These are phyloP conservation scores for Eueremaeus valkanovi DNA, from an alignment of 2,888 invertebrate genomes.

Conservation along the genomic window DNA sequence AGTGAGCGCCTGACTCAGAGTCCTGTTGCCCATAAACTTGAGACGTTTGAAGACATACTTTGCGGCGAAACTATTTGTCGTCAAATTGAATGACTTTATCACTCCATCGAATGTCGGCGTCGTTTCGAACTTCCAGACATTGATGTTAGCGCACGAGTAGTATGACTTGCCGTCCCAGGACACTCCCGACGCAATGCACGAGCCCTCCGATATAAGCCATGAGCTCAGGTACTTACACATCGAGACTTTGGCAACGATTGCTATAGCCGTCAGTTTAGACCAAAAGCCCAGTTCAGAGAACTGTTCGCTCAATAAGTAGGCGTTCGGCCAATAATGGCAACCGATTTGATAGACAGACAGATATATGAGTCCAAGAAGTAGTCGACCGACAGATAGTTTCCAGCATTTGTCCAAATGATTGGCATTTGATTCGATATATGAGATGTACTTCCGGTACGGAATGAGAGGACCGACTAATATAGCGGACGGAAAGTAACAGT, in stretches of 20 bases:
- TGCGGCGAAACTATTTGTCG: conserved; percentile 91
- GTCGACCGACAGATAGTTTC: conserved; percentile 44
- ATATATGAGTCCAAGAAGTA: conserved; percentile 67
- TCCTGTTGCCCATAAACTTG: conserved; percentile 78
- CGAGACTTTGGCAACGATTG: conserved; percentile 37
- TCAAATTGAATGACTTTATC: conserved; percentile 87
- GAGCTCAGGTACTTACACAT: conserved; percentile 88
- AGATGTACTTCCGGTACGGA: conserved; percentile 71
- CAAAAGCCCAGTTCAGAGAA: conserved; percentile 48
- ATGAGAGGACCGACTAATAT: conserved; percentile 93
- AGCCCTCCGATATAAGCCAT: conserved; percentile 75
- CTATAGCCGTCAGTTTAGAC: conserved; percentile 37
- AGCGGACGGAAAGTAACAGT: conserved; percentile 79
- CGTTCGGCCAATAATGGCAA: conserved; percentile 65
- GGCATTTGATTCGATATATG: conserved; percentile 62
- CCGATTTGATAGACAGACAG: conserved; percentile 70
- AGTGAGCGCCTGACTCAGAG: conserved; percentile 72
- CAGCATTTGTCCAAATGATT: background rate
- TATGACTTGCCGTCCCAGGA: conserved; percentile 62
- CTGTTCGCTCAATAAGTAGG: conserved; percentile 61
- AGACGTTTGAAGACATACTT: conserved; percentile 87
- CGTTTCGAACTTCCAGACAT: conserved; percentile 71
- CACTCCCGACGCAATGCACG: conserved; percentile 65
- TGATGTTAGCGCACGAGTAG: conserved; percentile 87
- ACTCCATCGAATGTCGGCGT: conserved; percentile 79